Evolutionary conservation across 2,888 invertebrate genomes (phyloP).

Genomic region (Nesidiocoris tenuis): DNA sequence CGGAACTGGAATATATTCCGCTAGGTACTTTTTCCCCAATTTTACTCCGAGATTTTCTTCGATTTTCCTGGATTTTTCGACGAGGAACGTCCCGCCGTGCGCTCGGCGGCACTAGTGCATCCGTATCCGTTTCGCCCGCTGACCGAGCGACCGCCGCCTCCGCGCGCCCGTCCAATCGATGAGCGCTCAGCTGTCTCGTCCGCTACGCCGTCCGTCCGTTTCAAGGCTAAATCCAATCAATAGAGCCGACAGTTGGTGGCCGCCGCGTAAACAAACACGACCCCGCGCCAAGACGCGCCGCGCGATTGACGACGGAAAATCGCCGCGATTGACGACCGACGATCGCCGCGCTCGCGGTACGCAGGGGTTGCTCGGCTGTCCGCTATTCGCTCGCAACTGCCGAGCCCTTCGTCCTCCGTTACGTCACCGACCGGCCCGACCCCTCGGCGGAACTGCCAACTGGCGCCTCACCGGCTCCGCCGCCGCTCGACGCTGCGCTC

Average conservation of each 20-base stretch:
- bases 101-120: no score
- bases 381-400: background rate
- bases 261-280: slow-evolving; percentile 37
- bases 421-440: background rate
- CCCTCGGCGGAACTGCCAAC: background rate
- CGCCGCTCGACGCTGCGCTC: no score
- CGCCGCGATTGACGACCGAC: background rate
- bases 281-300: background rate
- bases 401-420: background rate
- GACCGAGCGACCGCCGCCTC: slow-evolving; percentile 26
- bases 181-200: slow-evolving; percentile 45
- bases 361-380: background rate
- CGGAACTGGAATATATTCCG: no score
- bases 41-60: no score
- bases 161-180: slow-evolving; percentile 44
- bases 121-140: background rate
- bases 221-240: slow-evolving; percentile 47
- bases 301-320: background rate
- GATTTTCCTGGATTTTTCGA: no score
- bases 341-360: no score
- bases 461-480: background rate
- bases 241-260: slow-evolving; percentile 32
- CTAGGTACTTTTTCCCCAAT: no score
- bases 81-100: no score
- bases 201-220: background rate